A percentile compares a stretch with the other conserved stretches of the same genome.
These are phyloP conservation scores for Atta texana DNA, from an alignment of 1,140 invertebrate species.

Conservation along the genomic window DNA sequence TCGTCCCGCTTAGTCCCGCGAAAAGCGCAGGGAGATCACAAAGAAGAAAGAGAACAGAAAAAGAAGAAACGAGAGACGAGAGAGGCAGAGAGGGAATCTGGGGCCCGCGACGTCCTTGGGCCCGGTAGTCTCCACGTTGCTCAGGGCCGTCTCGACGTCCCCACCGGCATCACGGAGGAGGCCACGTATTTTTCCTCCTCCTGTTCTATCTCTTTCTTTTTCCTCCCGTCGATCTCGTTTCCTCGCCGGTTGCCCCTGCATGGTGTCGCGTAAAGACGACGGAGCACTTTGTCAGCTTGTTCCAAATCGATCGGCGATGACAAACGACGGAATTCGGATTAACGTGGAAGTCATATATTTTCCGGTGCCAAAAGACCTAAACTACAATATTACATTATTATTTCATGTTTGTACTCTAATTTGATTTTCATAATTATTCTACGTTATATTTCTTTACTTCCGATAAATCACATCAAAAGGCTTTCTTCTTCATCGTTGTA, in stretches of 20 bases:
- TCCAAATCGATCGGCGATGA: constrained; percentile 49
- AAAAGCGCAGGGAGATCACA: constrained; percentile 57
- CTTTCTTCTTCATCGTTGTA: too few relatives aligned
- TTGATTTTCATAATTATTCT: not conserved
- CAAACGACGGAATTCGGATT: constrained; percentile 5
- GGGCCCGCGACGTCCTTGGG: constrained; percentile 83
- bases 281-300: constrained; percentile 28
- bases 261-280: constrained; percentile 19
- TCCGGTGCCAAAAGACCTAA: not conserved
- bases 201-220: constrained; percentile 25
- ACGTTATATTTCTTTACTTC: not conserved
- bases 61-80: not conserved
- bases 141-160: constrained; percentile 80
- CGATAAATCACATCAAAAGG: not conserved
- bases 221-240: not conserved
- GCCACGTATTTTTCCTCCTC: constrained; percentile 46
- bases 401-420: not conserved
- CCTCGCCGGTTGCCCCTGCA: not conserved
- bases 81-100: constrained; percentile 74
- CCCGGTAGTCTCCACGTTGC: constrained; percentile 77
- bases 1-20: constrained; percentile 4
- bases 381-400: not conserved
- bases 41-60: constrained; percentile 6
- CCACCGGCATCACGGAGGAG: constrained; percentile 55
- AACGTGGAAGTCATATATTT: not conserved